Base-by-base conservation (phyloP, 2,113 vertebrate genomes). In the Forbesichthys papilliferus region DNA sequence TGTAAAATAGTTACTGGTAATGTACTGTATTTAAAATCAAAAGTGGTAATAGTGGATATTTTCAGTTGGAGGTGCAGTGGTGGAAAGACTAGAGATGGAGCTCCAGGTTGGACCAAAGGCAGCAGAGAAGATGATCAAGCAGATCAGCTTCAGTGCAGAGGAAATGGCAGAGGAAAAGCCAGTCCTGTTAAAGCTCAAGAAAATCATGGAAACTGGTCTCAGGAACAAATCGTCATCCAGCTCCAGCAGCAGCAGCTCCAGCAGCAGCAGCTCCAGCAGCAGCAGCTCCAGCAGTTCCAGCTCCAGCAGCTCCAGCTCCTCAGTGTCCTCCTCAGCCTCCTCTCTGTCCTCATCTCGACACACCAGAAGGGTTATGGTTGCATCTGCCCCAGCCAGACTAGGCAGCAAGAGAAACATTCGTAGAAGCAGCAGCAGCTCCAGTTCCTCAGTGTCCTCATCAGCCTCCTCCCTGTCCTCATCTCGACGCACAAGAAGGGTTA, bases 61-160 rank as follows among this genome's bases (percentile, higher is more conserved):
- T 79, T 64, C 55, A 91, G 89, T 77, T 79, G 86, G 88, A 86
- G 93, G 81, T 46, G 73, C 79, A 78, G 72, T 53, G 1, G 69
- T 94, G 69, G 91, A 95, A 71, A 95, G 90, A 89, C 81, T 95
- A 36, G 83, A 90, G 64, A 20, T 95, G 73, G 92, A 95, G 48
- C 51, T 95, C 48, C 91, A 93, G 54, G 59, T 90, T 66, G 93
- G 93, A 86, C 77, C 88, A 69, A 91, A 71, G 74, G 90, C 92
- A 74, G 90, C 91, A 75, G 86, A 92, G 56, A 94, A 90, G 80
- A 83, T 93, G 64, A 77, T 91, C n/a, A 80, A 87, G 8, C 75
- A 89, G 46, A 89, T 89, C 34, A 86, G 65, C 1, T 48, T 87
- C 0, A 85, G 86, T 7, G 76, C 86, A 48, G 78, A 84, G 5